A percentile compares a stretch with the other conserved stretches of the same genome.
phyloP scores from a whole-genome alignment of 2,797 vertebrate genomes.

The Oryzias sinensis region DNA sequence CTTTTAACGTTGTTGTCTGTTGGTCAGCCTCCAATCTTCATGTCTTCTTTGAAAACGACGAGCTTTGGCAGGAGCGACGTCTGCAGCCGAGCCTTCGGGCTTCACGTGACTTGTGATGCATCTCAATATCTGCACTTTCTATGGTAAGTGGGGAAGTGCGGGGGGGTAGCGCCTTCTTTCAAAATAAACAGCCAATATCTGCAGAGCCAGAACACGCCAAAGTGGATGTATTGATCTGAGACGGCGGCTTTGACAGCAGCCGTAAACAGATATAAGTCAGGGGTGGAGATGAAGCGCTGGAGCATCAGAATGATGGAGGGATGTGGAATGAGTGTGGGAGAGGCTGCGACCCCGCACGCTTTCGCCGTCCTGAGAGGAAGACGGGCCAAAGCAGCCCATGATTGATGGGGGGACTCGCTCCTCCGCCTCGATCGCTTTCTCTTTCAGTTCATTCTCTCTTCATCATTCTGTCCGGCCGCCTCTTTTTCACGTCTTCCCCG shows the following conservation, averaged over 20 bases:
- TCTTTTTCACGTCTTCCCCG: constrained; percentile 20
- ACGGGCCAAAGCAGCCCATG: constrained; percentile 59
- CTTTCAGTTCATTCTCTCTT: constrained; percentile 54
- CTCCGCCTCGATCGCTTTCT: constrained; percentile 48
- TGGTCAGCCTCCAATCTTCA: too few species aligned
- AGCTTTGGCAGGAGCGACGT: too few species aligned
- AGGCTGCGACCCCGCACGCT: constrained; percentile 21
- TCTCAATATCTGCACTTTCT: constrained; percentile 4
- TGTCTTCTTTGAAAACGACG: too few species aligned
- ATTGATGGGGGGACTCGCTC: constrained; percentile 55
- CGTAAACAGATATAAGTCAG: constrained; percentile 31
- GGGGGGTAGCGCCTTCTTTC: background rate
- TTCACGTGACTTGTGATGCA: too few species aligned
- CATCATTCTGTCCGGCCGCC: constrained; percentile 34
- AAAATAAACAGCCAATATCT: constrained; percentile 25
- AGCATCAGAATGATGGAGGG: constrained; percentile 51
- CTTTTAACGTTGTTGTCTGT: too few species aligned
- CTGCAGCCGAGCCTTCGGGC: too few species aligned
- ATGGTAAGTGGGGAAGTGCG: background rate
- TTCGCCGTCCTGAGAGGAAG: constrained; percentile 51
- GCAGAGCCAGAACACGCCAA: constrained; percentile 13
- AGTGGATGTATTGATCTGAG: constrained; percentile 26
- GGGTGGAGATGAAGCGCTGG: constrained; percentile 7
- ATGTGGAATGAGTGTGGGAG: constrained; percentile 27
- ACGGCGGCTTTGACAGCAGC: constrained; percentile 20